phyloP scores from a whole-genome alignment of 2,797 vertebrate species.

The Sternotherus odoratus region DNA sequence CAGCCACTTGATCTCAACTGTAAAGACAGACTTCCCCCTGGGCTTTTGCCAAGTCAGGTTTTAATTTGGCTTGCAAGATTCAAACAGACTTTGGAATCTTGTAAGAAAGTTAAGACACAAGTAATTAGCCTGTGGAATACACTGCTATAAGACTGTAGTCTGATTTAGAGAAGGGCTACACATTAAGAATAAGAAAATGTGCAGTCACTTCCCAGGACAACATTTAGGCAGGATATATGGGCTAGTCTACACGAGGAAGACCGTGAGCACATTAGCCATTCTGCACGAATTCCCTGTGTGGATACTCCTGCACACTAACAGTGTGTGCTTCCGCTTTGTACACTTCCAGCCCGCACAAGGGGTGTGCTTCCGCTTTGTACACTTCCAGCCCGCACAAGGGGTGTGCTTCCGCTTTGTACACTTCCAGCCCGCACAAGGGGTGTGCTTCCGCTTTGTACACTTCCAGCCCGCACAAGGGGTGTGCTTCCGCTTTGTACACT shows the following conservation, averaged over 20 bases:
- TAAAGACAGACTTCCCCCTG: not conserved
- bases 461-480: no score
- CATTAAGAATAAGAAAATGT: not conserved
- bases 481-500: not conserved
- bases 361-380: not conserved
- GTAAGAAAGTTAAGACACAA: not conserved
- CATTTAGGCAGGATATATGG: not conserved
- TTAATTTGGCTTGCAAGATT: not conserved
- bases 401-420: not conserved
- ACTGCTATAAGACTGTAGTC: not conserved
- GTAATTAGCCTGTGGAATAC: not conserved
- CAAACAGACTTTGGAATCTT: not conserved
- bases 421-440: no score
- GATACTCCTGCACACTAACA: not conserved
- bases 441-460: not conserved
- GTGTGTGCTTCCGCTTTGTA: not conserved
- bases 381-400: no score
- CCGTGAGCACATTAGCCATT: not conserved
- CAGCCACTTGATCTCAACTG: not conserved
- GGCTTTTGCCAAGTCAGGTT: not conserved
- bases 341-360: no score
- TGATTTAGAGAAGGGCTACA: not conserved
- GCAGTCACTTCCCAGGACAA: fast-evolving
- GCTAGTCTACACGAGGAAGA: not conserved
- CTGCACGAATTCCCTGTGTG: not conserved